A percentile compares a stretch with the other conserved stretches of the same genome.
phyloP scores from a whole-genome alignment of 1,140 invertebrate species.

The Heliconius eleuchia region DNA sequence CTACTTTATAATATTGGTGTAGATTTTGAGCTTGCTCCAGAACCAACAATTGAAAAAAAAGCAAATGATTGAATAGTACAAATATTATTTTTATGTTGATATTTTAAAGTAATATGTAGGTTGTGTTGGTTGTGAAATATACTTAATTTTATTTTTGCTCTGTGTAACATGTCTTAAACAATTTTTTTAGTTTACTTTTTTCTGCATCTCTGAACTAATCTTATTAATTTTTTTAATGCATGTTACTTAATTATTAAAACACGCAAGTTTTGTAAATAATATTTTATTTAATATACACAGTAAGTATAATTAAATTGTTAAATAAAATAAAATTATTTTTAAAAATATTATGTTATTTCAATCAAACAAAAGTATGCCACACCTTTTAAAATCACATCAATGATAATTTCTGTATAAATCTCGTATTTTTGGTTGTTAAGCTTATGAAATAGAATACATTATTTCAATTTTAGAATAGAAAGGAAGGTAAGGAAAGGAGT shows the following conservation, averaged over 20 bases:
- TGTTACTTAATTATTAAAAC: not conserved
- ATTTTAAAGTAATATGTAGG: not conserved
- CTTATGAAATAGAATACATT: no score
- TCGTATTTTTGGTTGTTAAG: no score
- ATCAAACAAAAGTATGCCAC: not conserved
- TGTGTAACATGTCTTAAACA: not conserved
- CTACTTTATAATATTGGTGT: no score
- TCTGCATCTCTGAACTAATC: not conserved
- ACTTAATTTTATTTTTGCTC: not conserved
- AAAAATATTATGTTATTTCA: slow-evolving; percentile 14
- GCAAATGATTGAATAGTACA: not conserved
- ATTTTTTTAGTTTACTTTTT: not conserved
- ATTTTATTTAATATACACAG: not conserved
- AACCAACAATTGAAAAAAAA: not conserved
- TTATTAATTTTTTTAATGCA: not conserved
- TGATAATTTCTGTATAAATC: not conserved
- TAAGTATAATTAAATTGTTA: not conserved
- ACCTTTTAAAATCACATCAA: not conserved
- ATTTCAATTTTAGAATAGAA: no score
- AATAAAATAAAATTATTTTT: not conserved
- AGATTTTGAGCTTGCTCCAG: not conserved
- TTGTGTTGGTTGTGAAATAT: slow-evolving; percentile 12
- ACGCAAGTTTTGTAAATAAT: not conserved
- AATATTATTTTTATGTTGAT: not conserved
- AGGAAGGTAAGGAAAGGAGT: no score